Base-by-base conservation (phyloP, 2,888 invertebrate genomes). In the Ethmia dodecea region DNA sequence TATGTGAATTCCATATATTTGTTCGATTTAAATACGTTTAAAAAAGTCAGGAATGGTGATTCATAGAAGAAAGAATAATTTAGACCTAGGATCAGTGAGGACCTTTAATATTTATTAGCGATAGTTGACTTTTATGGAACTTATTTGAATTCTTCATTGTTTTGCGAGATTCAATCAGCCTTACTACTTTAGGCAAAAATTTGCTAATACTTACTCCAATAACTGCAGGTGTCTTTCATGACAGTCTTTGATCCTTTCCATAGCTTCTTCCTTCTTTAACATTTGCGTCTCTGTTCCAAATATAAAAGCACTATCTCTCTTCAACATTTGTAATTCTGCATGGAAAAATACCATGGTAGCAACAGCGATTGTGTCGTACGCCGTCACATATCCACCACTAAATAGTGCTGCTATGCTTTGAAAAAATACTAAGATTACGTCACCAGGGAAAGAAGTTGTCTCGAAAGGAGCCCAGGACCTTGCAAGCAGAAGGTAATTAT, bases 381-480 rank as follows among this genome's bases (percentile, higher is more conserved):
- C 74, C 0, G 78, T 78, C 3, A 84, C 81, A 79, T 79, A 83
- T 0, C 80, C 80, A 0, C 75, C 75, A 0, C 79, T 84, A 3
- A 77, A 77, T 0, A 79, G 64, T 0, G 80, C 66, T 0, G 68
- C 77, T 27, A 64, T 79, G n/a, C 65, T 70, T 47, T 84, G 81
- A 20, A 59, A 67, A 0, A 50, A 18, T 0, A 69, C 77, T 0
- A 79, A 75, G 0, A 40, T 43, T 3, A 80, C 27, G 38, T 79
- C 75, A 0, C 83, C 38, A 3, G 35, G 27, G 0, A 56, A 26
- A 0, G 49, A 63, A 11, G 50, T 75, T 39, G 83, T 84, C 37
- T 78, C 52, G 20, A 79, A 81, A 0, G 84, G 83, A 0, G 80
- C 73, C 81, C 81, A 84, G 1, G 81, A 79, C 25, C 78, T 81